Evolutionary conservation across 1,140 invertebrate genomes (phyloP).

Genomic region (Drosophila erecta): DNA sequence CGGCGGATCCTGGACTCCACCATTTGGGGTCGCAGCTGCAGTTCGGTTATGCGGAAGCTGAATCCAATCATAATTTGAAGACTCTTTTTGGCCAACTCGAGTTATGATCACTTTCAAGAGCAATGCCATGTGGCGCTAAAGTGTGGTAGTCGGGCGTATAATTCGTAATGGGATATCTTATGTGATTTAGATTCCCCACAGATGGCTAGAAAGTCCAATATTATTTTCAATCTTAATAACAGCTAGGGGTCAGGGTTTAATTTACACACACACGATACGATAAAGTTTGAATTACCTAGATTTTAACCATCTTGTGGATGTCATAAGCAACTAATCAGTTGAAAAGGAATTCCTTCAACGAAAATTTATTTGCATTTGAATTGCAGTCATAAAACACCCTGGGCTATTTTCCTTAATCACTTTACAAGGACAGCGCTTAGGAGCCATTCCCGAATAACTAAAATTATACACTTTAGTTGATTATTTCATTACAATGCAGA

Average conservation of each 20-base stretch:
- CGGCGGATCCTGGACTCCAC: slow-evolving; percentile 12
- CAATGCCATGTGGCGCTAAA: slow-evolving; percentile 21
- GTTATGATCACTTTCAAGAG: slow-evolving; percentile 34
- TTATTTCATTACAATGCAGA: slow-evolving; percentile 66
- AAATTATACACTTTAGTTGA: slow-evolving; percentile 46
- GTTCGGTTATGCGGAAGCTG: slow-evolving; percentile 54
- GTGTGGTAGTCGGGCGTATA: slow-evolving; percentile 1
- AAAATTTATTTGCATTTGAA: background rate
- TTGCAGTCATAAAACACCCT: background rate
- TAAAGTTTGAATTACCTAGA: background rate
- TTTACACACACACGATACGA: background rate
- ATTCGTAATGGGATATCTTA: slow-evolving; percentile 27
- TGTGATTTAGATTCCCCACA: slow-evolving; percentile 12
- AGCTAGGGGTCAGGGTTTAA: background rate
- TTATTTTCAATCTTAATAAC: background rate
- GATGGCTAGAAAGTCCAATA: slow-evolving; percentile 11
- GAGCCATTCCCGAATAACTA: background rate
- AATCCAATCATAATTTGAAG: slow-evolving; percentile 56
- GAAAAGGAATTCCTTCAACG: background rate
- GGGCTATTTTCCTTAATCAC: background rate
- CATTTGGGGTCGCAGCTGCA: slow-evolving; percentile 55
- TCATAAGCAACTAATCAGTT: background rate
- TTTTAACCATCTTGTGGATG: too few species aligned
- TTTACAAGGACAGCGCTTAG: background rate
- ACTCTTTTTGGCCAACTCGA: slow-evolving; percentile 28